A percentile compares a stretch with the other conserved stretches of the same genome.
These are phyloP conservation scores for Rafetus swinhoei DNA, from an alignment of 2,113 vertebrate species.

Conservation along the genomic window DNA sequence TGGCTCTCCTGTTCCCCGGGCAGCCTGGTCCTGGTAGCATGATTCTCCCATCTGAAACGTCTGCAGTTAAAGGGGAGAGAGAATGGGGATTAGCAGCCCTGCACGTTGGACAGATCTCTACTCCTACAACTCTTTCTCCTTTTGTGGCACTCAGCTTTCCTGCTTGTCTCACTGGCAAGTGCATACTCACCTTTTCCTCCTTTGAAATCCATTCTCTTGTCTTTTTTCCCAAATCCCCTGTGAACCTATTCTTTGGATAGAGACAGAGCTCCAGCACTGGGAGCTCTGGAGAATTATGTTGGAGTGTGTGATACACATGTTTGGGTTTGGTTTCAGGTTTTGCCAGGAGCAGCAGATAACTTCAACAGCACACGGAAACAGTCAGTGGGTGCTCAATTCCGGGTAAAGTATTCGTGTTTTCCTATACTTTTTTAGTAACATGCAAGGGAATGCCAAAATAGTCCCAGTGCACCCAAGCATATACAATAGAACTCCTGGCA, in stretches of 20 bases:
- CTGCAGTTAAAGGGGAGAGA: neutral
- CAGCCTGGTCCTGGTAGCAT: neutral
- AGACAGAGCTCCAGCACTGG: neutral
- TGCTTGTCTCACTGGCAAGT: neutral
- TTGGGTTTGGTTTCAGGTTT: slow-evolving; percentile 44
- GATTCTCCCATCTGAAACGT: neutral
- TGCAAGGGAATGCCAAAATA: neutral
- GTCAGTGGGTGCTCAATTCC: slow-evolving; percentile 82
- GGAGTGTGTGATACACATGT: neutral
- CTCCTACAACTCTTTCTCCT: neutral
- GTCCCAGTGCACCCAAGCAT: neutral
- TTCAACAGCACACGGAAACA: slow-evolving; percentile 82
- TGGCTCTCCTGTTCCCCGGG: too few species aligned
- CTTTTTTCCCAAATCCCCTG: neutral
- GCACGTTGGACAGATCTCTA: neutral
- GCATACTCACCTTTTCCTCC: neutral
- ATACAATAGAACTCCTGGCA: neutral
- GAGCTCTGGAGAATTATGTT: neutral
- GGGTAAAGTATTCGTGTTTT: slow-evolving; percentile 63
- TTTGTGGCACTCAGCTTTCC: neutral
- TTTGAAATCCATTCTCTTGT: neutral
- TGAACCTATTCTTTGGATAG: neutral
- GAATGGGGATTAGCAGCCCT: neutral
- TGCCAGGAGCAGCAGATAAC: slow-evolving; percentile 61
- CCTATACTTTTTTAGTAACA: neutral